These are phyloP conservation scores for Stramonita haemastoma DNA, from an alignment of 2,888 invertebrate species.

Conservation along the genomic window DNA sequence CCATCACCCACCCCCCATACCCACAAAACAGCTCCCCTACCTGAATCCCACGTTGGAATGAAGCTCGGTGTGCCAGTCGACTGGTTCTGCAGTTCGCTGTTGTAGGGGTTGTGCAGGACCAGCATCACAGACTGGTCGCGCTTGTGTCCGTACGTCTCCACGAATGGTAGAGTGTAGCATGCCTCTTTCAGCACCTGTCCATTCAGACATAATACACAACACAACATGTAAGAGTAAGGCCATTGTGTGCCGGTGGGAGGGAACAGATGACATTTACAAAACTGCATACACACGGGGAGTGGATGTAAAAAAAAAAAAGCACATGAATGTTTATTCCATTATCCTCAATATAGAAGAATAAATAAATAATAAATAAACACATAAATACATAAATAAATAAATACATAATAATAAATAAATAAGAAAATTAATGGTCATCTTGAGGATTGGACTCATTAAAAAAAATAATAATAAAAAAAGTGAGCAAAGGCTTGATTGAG, in stretches of 20 bases:
- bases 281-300: too few species aligned
- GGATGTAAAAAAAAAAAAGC: too few species aligned
- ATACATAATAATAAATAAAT: too few species aligned
- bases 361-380: too few species aligned
- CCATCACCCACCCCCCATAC: background rate
- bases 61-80: slow-evolving; percentile 73
- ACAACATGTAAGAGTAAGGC: slow-evolving; percentile 27
- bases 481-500: too few species aligned
- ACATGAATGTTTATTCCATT: too few species aligned
- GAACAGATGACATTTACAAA: too few species aligned
- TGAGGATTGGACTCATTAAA: background rate
- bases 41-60: slow-evolving; percentile 77
- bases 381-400: too few species aligned
- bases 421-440: too few species aligned
- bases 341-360: too few species aligned
- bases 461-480: too few species aligned
- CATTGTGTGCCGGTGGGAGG: too few species aligned
- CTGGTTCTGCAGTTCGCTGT: slow-evolving; percentile 68
- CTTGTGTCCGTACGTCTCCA: slow-evolving; percentile 75
- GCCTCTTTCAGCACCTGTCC: slow-evolving; percentile 71
- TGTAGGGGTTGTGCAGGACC: slow-evolving; percentile 74
- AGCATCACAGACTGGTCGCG: slow-evolving; percentile 74
- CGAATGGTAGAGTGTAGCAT: slow-evolving; percentile 68
- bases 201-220: background rate
- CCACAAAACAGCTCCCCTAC: slow-evolving; percentile 51